These are phyloP conservation scores for Mayetiola destructor DNA, from an alignment of 2,888 invertebrate genomes.

Conservation along the genomic window DNA sequence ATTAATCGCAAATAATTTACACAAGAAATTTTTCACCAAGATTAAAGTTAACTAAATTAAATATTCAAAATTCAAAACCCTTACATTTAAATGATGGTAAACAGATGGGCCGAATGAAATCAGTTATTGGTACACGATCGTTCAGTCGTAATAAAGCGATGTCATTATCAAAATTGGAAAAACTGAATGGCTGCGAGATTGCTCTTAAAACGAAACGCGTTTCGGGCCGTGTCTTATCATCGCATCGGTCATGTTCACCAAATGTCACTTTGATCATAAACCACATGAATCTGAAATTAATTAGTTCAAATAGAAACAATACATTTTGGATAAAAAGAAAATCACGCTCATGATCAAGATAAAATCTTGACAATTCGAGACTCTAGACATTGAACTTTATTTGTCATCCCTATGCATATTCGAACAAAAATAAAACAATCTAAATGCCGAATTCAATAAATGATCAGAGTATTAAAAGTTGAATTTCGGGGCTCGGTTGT, in stretches of 20 bases:
- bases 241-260: slow-evolving; percentile 75
- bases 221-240: slow-evolving; percentile 54
- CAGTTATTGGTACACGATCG: slow-evolving; percentile 63
- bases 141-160: slow-evolving; percentile 69
- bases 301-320: slow-evolving; percentile 16
- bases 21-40: background rate
- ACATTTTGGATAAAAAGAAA: too few species aligned
- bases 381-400: too few species aligned
- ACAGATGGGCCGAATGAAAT: slow-evolving; percentile 69
- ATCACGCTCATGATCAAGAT: too few species aligned
- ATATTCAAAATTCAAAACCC: too few species aligned
- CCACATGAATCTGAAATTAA: slow-evolving; percentile 66
- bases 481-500: too few species aligned
- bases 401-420: too few species aligned
- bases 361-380: too few species aligned
- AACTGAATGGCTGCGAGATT: slow-evolving; percentile 65
- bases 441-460: too few species aligned
- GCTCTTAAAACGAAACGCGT: slow-evolving; percentile 65
- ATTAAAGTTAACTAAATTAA: background rate
- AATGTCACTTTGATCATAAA: slow-evolving; percentile 83
- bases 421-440: too few species aligned
- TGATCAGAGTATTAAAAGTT: too few species aligned
- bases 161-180: slow-evolving; percentile 77
- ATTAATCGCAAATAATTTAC: background rate
- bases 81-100: slow-evolving; percentile 41